These are phyloP conservation scores for Amorpha juglandis DNA, from an alignment of 2,888 invertebrate genomes.

Conservation along the genomic window DNA sequence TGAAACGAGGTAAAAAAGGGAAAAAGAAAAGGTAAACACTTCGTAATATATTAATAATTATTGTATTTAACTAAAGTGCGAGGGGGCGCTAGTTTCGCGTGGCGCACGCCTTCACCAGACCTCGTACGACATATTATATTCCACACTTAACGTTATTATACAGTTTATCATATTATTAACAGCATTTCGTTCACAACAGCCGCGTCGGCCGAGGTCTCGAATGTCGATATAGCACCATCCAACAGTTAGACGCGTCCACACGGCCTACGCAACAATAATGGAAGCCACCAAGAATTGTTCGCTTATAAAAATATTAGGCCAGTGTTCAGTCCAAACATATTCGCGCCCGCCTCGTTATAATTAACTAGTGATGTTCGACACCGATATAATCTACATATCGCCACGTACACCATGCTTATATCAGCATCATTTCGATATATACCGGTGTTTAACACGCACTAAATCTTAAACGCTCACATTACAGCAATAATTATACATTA, in stretches of 20 bases:
- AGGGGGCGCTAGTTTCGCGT: conserved; percentile 48
- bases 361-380: conserved; percentile 35
- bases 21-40: conserved; percentile 67
- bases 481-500: conserved; percentile 69
- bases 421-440: conserved; percentile 17
- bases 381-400: conserved; percentile 26
- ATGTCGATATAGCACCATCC: conserved; percentile 24
- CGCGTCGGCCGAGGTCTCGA: not conserved
- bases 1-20: conserved; percentile 74
- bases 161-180: conserved; percentile 8
- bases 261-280: conserved; percentile 35
- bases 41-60: conserved; percentile 71
- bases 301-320: conserved; percentile 52
- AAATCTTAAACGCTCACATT: conserved; percentile 25
- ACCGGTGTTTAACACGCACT: conserved; percentile 30
- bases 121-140: not conserved
- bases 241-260: conserved; percentile 9
- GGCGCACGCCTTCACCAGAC: conserved; percentile 7
- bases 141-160: not conserved
- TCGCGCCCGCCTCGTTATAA: conserved; percentile 49
- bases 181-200: not conserved
- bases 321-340: conserved; percentile 43
- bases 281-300: conserved; percentile 38
- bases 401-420: not conserved
- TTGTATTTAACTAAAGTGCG: conserved; percentile 61